Base-by-base conservation (phyloP, 2,113 vertebrate genomes). In the Taurulus bubalis region DNA sequence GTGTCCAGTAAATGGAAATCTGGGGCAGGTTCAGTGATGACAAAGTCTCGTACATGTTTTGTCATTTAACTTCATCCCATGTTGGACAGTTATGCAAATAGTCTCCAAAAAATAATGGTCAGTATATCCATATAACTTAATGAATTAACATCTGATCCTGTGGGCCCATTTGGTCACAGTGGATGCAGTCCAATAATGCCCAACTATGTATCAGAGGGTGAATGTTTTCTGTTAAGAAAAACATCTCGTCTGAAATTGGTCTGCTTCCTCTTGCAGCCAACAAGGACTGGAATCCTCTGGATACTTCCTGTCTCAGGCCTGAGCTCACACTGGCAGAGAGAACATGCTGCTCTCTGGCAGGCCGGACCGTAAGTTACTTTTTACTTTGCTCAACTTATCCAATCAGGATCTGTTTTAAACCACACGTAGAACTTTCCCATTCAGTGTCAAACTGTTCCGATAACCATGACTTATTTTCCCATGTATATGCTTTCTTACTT, bases 251-350 rank as follows among this genome's bases (percentile, higher is more conserved):
- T 80, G 6, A 72, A 69, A 73, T 36, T 2, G 16, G 47, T 63
- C 10, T 75, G 1, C 32, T 83, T 80, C 32, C 8, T 81, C 40
- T 74, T 88, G 47, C 72, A 93, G 93, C 91, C 91, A 89, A 86
- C 80, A 77, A 83, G 89, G 87, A 93, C 83, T 83, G 85, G 75
- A 88, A 88, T 80, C 90, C 88, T 79, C 74, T 3, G 85, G 65
- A 93, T 75, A 72, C 84, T 69, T 74, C 83, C 86, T 79, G 83
- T 80, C 75, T 51, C 49, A 51, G 49, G 49, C 49, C 49, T 51
- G 49, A 51, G 49, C 49, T 3, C 18, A 22, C 20, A 10, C 49
- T 51, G 49, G 7, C 49, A 51, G 20, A 51, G 49, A 51, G 49
- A 51, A 22, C 49, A 22, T 22, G 49, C 20, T 8, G 49, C 49